These are phyloP conservation scores for Lordiphosa andalusiaca DNA, from an alignment of 2,888 invertebrate genomes.

Conservation along the genomic window DNA sequence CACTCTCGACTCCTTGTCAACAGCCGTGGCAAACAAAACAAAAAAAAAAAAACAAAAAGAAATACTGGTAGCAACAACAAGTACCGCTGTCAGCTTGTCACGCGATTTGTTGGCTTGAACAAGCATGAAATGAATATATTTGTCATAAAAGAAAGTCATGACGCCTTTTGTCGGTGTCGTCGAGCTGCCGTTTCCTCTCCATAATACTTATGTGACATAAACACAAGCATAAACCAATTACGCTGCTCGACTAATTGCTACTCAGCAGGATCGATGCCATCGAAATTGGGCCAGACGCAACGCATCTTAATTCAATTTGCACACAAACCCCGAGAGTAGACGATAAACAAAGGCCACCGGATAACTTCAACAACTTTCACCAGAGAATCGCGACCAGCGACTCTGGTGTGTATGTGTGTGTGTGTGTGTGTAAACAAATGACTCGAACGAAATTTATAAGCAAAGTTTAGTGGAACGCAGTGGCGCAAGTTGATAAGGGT, in stretches of 20 bases:
- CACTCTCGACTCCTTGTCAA: constrained; percentile 39
- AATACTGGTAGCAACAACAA: constrained; percentile 14
- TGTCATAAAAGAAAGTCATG: constrained; percentile 65
- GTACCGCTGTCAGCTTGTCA: constrained; percentile 59
- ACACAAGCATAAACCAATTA: background rate
- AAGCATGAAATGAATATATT: constrained; percentile 72
- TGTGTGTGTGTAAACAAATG: constrained; percentile 62
- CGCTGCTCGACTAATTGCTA: background rate
- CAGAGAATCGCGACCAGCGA: constrained; percentile 37
- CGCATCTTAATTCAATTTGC: constrained; percentile 70
- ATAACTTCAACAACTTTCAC: constrained; percentile 57
- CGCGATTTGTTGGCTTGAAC: constrained; percentile 68
- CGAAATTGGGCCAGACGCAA: constrained; percentile 51
- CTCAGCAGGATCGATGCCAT: constrained; percentile 8
- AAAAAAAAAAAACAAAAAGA: constrained; percentile 14
- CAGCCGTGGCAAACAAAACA: constrained; percentile 18
- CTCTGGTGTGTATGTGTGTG: constrained; percentile 20
- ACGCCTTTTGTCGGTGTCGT: constrained; percentile 40
- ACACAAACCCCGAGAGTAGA: constrained; percentile 34
- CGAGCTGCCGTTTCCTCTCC: constrained; percentile 19
- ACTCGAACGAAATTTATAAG: constrained; percentile 74
- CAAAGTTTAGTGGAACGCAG: constrained; percentile 63
- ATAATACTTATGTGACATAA: background rate
- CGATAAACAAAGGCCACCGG: constrained; percentile 37
- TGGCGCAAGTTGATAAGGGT: constrained; percentile 68